phyloP scores from a whole-genome alignment of 2,888 invertebrate species.

The Nymphalis polychloros region DNA sequence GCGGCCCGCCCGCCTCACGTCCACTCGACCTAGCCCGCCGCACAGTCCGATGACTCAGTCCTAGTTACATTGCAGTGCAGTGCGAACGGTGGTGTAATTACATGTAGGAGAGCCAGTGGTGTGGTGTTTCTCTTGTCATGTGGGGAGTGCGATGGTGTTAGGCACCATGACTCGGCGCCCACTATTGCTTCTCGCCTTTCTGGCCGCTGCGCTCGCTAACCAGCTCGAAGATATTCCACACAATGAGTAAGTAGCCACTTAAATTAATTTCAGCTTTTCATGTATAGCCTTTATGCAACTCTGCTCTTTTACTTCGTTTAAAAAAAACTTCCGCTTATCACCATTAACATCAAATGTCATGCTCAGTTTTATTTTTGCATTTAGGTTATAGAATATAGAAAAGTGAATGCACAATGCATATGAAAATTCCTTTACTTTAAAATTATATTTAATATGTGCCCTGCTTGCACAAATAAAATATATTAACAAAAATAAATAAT shows the following conservation, averaged over 20 bases:
- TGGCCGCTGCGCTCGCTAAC: constrained; percentile 81
- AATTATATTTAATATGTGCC: no score
- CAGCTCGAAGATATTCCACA: constrained; percentile 95
- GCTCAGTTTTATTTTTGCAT: no score
- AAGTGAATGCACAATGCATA: no score
- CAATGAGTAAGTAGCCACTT: constrained; percentile 87
- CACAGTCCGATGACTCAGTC: constrained; percentile 63
- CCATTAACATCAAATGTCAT: no score
- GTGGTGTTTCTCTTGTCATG: constrained; percentile 68
- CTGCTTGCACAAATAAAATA: no score
- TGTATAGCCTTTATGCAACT: neutral
- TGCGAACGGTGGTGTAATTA: constrained; percentile 57
- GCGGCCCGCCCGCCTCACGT: constrained; percentile 63
- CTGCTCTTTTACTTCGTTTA: neutral
- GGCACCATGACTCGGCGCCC: constrained; percentile 64
- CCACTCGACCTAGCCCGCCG: constrained; percentile 45
- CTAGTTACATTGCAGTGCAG: constrained; percentile 63
- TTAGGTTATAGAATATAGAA: no score
- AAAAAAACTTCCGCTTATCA: neutral
- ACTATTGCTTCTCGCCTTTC: constrained; percentile 62
- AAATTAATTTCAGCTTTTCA: neutral
- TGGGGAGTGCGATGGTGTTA: constrained; percentile 69
- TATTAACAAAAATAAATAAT: no score
- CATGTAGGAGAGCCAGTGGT: constrained; percentile 61
- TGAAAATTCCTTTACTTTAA: no score